A percentile compares a stretch with the other conserved stretches of the same genome.
Evolutionary conservation across 2,888 invertebrate genomes (phyloP).

Genomic region (Pheosia gnoma): DNA sequence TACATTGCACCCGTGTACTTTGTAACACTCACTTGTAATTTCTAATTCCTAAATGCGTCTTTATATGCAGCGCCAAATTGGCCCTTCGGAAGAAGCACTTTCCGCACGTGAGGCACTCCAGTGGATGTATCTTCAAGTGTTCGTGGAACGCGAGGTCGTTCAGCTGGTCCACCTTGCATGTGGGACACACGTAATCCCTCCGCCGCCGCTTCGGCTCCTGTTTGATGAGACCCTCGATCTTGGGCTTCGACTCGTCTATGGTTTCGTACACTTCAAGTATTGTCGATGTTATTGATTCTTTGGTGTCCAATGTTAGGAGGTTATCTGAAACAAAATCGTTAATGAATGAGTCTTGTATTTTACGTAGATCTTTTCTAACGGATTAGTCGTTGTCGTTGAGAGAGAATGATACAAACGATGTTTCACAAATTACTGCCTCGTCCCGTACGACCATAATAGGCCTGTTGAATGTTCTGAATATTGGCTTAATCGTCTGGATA

Average conservation of each 20-base stretch:
- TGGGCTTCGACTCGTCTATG: conserved; percentile 70
- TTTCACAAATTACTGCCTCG: too few species aligned
- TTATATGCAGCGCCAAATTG: conserved; percentile 90
- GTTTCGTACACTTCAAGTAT: conserved; percentile 66
- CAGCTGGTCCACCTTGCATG: conserved; percentile 85
- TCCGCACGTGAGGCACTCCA: conserved; percentile 92
- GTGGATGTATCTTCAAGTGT: conserved; percentile 91
- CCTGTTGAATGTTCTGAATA: too few species aligned
- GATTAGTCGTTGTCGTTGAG: too few species aligned
- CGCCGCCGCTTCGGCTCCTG: conserved; percentile 64
- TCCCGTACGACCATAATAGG: too few species aligned
- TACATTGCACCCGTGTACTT: neutral
- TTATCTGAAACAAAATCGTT: conserved; percentile 38
- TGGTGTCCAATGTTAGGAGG: conserved; percentile 60
- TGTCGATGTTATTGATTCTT: conserved; percentile 59
- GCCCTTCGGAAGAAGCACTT: conserved; percentile 90
- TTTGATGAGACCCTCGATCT: conserved; percentile 76
- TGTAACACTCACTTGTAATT: conserved; percentile 81
- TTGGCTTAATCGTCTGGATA: too few species aligned
- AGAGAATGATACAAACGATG: too few species aligned
- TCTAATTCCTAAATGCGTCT: conserved; percentile 91
- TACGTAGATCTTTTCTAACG: too few species aligned
- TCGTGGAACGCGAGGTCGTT: conserved; percentile 88
- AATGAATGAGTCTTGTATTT: too few species aligned
- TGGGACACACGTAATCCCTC: conserved; percentile 68